Conservation (phyloP, 1,140 invertebrate species). For the Atta cephalotes region DNA sequence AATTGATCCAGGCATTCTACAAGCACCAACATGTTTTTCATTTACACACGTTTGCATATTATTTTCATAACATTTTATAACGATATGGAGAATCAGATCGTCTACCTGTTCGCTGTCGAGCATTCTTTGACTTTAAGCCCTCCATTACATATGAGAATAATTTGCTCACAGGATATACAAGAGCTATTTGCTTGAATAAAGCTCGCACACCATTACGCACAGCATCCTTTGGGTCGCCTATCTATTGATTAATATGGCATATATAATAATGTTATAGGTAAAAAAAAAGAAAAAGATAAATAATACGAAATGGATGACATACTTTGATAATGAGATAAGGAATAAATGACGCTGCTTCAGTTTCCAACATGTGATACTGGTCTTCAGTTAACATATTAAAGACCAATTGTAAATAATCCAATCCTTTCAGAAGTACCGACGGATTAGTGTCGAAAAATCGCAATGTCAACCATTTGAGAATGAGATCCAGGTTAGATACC, state of each 20-base stretch:
- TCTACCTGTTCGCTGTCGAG: conserved; percentile 95
- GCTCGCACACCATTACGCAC: conserved; percentile 95
- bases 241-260: conserved; percentile 85
- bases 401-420: conserved; percentile 95
- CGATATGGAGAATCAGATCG: neutral
- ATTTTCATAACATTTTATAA: neutral
- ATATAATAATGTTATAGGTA: conserved; percentile 19
- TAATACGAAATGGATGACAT: conserved; percentile 27
- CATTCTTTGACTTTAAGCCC: conserved; percentile 98
- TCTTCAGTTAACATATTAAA: conserved; percentile 93
- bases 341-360: conserved; percentile 97
- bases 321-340: conserved; percentile 97
- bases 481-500: conserved; percentile 96
- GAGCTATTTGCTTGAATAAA: conserved; percentile 94
- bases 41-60: neutral
- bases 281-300: conserved; percentile 27
- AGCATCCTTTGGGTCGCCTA: conserved; percentile 98
- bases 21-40: conserved; percentile 58
- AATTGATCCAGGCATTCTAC: conserved; percentile 97
- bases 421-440: conserved; percentile 96
- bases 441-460: conserved; percentile 99
- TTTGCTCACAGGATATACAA: conserved; percentile 96
- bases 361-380: conserved; percentile 95
- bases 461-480: conserved; percentile 98
- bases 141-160: conserved; percentile 97